Evolutionary conservation across 2,797 vertebrate species (phyloP).

Genomic region (Paratrypauchen microcephalus): DNA sequence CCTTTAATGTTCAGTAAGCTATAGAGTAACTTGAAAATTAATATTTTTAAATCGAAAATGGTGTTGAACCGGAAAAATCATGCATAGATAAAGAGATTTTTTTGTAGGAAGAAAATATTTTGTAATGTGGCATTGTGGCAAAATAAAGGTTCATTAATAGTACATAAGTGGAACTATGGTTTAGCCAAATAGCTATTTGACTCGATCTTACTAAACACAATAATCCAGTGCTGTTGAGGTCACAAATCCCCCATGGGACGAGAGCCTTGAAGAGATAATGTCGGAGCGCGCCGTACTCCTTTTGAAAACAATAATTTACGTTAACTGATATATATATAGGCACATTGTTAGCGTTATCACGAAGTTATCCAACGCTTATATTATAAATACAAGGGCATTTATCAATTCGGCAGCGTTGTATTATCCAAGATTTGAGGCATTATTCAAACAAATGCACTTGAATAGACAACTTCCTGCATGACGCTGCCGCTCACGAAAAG

Average conservation of each 20-base stretch:
- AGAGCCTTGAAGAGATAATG: too few species aligned
- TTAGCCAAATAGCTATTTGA: not conserved
- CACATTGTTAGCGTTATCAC: fast-evolving
- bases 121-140: too few species aligned
- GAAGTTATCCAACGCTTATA: fast-evolving
- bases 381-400: too few species aligned
- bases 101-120: too few species aligned
- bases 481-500: not conserved
- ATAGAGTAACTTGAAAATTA: too few species aligned
- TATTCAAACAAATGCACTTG: not conserved
- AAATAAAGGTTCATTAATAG: too few species aligned
- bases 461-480: not conserved
- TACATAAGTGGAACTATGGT: too few species aligned
- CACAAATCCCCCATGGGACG: not conserved
- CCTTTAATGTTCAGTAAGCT: too few species aligned
- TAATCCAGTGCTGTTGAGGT: not conserved
- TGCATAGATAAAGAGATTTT: too few species aligned
- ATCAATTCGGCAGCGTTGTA: not conserved
- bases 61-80: too few species aligned
- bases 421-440: not conserved
- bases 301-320: slow-evolving; percentile 10
- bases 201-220: not conserved
- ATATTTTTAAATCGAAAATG: too few species aligned
- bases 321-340: too few species aligned
- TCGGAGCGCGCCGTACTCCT: slow-evolving; percentile 11